A percentile compares a stretch with the other conserved stretches of the same genome.
These are phyloP conservation scores for Coptodon bakossiorum DNA, from an alignment of 2,113 vertebrate genomes.

Conservation along the genomic window DNA sequence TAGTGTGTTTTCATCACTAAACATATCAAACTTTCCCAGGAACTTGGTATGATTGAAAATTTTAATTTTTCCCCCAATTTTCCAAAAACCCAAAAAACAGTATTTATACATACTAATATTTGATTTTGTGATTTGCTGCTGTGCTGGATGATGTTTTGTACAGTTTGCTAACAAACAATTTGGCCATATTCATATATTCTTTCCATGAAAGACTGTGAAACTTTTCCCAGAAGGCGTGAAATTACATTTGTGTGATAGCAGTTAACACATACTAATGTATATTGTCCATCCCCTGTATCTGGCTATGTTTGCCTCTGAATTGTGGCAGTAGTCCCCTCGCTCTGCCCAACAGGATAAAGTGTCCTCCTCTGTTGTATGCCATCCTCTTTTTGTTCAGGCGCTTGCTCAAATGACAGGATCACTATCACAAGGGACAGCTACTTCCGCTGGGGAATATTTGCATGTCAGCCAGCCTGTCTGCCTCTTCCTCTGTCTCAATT, in stretches of 20 bases:
- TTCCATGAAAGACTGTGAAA: not conserved
- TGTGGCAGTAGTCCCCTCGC: not conserved
- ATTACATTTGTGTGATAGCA: not conserved
- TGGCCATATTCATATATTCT: not conserved
- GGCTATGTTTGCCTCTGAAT: not conserved
- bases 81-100: not conserved
- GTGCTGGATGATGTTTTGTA: not conserved
- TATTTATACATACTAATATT: not conserved
- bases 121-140: not conserved
- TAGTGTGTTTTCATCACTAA: not conserved
- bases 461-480: conserved; percentile 31
- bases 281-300: not conserved
- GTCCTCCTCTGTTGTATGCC: not conserved
- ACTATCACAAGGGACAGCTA: conserved; percentile 26
- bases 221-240: not conserved
- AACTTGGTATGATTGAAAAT: not conserved
- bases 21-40: not conserved
- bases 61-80: not conserved
- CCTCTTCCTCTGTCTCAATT: conserved; percentile 33
- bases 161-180: not conserved
- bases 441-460: conserved; percentile 45
- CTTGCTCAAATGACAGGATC: conserved; percentile 35
- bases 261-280: not conserved
- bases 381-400: conserved; percentile 8
- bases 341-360: conserved; percentile 26